Conservation (phyloP, 2,797 vertebrate genomes). For the Bufotes viridis region DNA sequence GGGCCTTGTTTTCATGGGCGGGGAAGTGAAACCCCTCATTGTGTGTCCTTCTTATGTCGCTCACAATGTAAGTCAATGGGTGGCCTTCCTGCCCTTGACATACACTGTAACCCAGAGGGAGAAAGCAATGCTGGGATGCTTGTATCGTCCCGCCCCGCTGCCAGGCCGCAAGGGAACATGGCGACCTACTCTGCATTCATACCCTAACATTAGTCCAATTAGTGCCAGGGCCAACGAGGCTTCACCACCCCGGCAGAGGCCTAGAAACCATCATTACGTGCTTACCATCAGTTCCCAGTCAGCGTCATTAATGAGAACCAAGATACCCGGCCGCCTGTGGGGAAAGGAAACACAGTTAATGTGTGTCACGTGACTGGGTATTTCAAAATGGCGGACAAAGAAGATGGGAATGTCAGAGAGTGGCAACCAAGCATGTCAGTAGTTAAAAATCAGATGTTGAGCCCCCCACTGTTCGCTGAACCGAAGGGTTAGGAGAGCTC, state of each 20-base stretch:
- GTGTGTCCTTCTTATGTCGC: slow-evolving; percentile 17
- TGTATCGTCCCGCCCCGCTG: slow-evolving; percentile 28
- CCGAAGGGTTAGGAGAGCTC: too few relatives aligned
- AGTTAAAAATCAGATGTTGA: too few relatives aligned
- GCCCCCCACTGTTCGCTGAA: too few relatives aligned
- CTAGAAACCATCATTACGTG: slow-evolving; percentile 37
- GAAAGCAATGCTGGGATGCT: slow-evolving; percentile 16
- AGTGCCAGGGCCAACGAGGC: not conserved
- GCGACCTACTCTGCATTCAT: not conserved
- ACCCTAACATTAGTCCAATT: not conserved
- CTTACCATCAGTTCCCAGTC: slow-evolving; percentile 99
- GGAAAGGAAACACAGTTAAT: slow-evolving; percentile 58
- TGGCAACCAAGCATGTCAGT: too few relatives aligned
- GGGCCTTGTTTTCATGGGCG: slow-evolving; percentile 1
- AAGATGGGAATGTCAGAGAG: too few relatives aligned
- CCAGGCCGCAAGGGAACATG: not conserved
- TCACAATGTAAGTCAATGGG: slow-evolving; percentile 25
- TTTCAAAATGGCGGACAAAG: not conserved
- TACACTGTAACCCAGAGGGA: slow-evolving; percentile 14
- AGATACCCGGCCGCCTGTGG: slow-evolving; percentile 92
- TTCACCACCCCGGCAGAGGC: not conserved
- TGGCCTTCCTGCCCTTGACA: not conserved
- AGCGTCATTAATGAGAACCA: slow-evolving; percentile 96
- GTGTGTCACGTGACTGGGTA: not conserved
- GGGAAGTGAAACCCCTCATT: not conserved